Evolutionary conservation across 2,113 vertebrate species (phyloP), one percentile per base, ranked within the genome.

Genomic region (Irena cyanogastra): DNA sequence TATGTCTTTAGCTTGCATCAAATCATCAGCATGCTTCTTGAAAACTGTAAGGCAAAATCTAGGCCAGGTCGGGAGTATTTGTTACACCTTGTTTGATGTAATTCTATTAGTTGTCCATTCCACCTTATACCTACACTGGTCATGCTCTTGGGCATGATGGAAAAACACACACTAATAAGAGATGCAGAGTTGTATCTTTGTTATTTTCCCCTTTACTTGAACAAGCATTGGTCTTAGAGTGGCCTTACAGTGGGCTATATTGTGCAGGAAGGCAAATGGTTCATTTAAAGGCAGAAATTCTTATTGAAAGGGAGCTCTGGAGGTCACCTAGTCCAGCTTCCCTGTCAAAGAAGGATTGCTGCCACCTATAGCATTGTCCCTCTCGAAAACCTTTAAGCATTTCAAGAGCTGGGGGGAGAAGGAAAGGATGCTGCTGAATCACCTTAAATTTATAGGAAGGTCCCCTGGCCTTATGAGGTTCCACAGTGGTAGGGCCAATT

Each of bases 81-180:
- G 9, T n/a, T 87, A 19, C 6, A 37, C 27, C n/a, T 53, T 27
- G 9, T 52, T 18, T 83, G 17, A 22, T 66, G 13, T 15, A 41
- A 19, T 69, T 89, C 23, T 31, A 15, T 49, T 28, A 37, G 19
- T 63, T 89, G 16, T 66, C 42, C 21, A 11, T 61, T 61, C 0
- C 0, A 5, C 13, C 18, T 54, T 45, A 11, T 39, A 50, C 13
- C 9, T 2, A 6, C 8, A 14, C 7, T 27, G n/a, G 27, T 6
- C 19, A n/a, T 24, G 23, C 3, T 2, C 64, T 85, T 63, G 50
- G 35, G 16, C 24, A 23, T 50, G 41, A 9, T 83, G 20, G 17
- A 65, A 21, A 84, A 69, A n/a, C 6, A 2, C 3, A 10, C 37
- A 33, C 4, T 13, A 77, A 21, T 31, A 60, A 77, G 24, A 39